phyloP scores from a whole-genome alignment of 2,113 vertebrate genomes.

The Callopanchax toddi region DNA sequence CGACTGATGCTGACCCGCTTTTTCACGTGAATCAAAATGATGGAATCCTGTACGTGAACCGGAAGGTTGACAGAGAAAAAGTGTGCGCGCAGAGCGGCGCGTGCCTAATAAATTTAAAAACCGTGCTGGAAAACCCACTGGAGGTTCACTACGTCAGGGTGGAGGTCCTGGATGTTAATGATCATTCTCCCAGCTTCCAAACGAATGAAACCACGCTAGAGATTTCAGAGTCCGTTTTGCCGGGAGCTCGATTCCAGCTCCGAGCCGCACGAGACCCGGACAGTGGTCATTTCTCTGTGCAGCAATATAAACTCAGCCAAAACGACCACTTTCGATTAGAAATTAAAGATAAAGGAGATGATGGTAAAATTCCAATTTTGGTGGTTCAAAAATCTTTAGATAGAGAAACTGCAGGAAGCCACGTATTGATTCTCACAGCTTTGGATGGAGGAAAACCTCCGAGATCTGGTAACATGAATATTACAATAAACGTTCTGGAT shows the following conservation, averaged over 20 bases:
- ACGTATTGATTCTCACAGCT: slow-evolving; percentile 61
- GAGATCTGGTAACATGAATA: slow-evolving; percentile 49
- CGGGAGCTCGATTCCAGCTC: slow-evolving; percentile 74
- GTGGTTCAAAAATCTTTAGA: slow-evolving; percentile 69
- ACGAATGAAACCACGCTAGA: slow-evolving; percentile 53
- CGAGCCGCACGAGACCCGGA: slow-evolving; percentile 76
- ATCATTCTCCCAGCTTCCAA: slow-evolving; percentile 74
- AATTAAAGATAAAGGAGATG: slow-evolving; percentile 53
- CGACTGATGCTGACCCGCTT: slow-evolving; percentile 35
- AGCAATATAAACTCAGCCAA: slow-evolving; percentile 73
- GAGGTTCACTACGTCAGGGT: slow-evolving; percentile 79
- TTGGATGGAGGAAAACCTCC: slow-evolving; percentile 73
- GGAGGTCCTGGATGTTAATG: slow-evolving; percentile 82
- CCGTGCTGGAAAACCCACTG: slow-evolving; percentile 67
- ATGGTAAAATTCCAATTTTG: slow-evolving; percentile 66
- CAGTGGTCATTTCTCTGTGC: slow-evolving; percentile 70
- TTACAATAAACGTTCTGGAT: slow-evolving; percentile 67
- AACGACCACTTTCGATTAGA: slow-evolving; percentile 72
- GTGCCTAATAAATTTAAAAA: slow-evolving; percentile 71
- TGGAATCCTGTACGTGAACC: slow-evolving; percentile 64
- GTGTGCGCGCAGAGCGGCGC: slow-evolving; percentile 51
- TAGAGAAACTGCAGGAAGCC: slow-evolving; percentile 45
- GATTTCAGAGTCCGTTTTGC: slow-evolving; percentile 64
- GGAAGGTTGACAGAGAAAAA: slow-evolving; percentile 67
- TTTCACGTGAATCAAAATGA: slow-evolving; percentile 66